Evolutionary conservation across 1,140 invertebrate genomes (phyloP), one percentile per base, ranked within the genome.

Genomic region (Bombus difficillimus): DNA sequence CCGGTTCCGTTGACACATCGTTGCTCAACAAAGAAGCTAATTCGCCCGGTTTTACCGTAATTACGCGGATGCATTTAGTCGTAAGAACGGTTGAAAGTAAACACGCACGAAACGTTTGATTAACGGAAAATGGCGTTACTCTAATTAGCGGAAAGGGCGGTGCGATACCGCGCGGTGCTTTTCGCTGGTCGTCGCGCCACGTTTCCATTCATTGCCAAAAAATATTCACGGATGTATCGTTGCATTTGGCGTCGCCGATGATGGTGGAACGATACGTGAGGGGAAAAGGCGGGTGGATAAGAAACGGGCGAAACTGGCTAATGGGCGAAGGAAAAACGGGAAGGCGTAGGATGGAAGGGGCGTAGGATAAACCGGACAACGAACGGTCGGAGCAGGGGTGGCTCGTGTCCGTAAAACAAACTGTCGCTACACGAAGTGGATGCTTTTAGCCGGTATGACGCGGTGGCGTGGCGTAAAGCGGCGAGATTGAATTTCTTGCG

Each of bases 401-500:
- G 28, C 4, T n/a, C 28, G 66, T 57, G 79, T 90, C 86, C 86
- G 80, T 88, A 90, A 90, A 90, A 90, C 86, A 90, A 88, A 83
- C 89, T 81, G 86, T 88, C 83, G 66, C 74, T 83, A 22, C 72
- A 53, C 81, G 57, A 79, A 82, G 88, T 78, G 88, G 79, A 90
- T 90, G 89, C 83, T 90, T 90, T 90, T 90, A 90, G 83, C 79
- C 43, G 76, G 68, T 47, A 72, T 75, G 79, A 88, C 73, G 88
- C 77, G 47, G 47, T 53, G 77, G 85, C 85, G 86, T 76, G 86
- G 69, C 86, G 79, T 85, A 83, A 86, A 90, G 76, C 87, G 59
- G 53, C 43, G 77, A 83, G 83, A 86, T 90, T 86, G 86, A 85
- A 90, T 90, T 90, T 90, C 86, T 88, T 66, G 86, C 75, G 86